These are phyloP conservation scores for Aptenodytes forsteri DNA, from an alignment of 2,113 vertebrate genomes.

Conservation along the genomic window DNA sequence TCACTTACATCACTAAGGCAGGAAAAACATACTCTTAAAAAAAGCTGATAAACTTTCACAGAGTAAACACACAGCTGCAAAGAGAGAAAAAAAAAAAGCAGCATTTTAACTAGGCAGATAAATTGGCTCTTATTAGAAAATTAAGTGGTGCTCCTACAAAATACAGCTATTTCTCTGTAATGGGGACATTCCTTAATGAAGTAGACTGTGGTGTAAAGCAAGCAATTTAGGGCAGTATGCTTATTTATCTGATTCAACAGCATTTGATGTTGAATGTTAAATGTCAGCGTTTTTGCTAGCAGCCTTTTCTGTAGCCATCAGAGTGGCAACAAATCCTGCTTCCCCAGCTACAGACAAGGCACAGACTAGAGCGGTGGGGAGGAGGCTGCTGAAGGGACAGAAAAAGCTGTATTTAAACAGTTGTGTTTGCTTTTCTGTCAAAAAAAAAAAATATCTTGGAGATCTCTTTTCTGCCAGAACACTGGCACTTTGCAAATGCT, in stretches of 20 bases:
- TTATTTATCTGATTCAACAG: not conserved
- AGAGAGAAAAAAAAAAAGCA: not conserved
- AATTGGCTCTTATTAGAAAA: not conserved
- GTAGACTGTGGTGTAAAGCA: not conserved
- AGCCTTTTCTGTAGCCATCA: not conserved
- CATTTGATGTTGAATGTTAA: not conserved
- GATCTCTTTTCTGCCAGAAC: constrained; percentile 6
- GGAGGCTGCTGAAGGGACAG: not conserved
- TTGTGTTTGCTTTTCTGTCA: constrained; percentile 22
- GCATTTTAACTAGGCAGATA: not conserved
- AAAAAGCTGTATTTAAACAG: constrained; percentile 45
- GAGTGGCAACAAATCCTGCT: not conserved
- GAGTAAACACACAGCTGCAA: not conserved
- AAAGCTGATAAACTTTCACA: not conserved
- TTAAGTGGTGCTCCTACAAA: not conserved
- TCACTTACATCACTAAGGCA: not conserved
- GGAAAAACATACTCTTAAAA: not conserved
- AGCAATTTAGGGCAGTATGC: not conserved
- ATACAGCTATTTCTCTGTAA: not conserved
- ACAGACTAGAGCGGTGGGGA: not conserved
- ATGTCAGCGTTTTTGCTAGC: not conserved
- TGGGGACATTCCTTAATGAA: not conserved
- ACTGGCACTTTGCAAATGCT: constrained; percentile 7
- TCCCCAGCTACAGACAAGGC: not conserved
- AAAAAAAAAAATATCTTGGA: not conserved